A percentile compares a stretch with the other conserved stretches of the same genome.
Evolutionary conservation across 2,797 vertebrate species (phyloP).

Genomic region (Aselliscus stoliczkanus): DNA sequence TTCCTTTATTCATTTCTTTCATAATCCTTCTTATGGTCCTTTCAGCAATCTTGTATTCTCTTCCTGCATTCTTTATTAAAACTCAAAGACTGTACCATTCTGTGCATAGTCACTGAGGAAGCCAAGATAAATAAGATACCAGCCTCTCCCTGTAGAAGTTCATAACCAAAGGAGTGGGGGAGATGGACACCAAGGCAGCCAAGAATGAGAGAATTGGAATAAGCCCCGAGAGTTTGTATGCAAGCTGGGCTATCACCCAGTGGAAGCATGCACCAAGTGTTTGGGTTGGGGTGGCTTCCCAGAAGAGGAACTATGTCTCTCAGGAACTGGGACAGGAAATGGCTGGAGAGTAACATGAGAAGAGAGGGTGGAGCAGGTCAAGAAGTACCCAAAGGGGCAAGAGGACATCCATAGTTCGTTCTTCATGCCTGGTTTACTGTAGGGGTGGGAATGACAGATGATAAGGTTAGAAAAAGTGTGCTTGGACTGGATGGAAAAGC

Average conservation of each 20-base stretch:
- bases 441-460: background rate
- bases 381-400: fast-evolving
- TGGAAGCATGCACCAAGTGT: background rate
- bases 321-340: background rate
- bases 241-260: background rate
- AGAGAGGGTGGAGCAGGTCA: background rate
- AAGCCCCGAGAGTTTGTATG: background rate
- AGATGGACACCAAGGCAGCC: background rate
- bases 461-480: background rate
- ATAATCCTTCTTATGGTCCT: background rate
- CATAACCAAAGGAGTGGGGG: background rate
- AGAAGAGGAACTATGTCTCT: background rate
- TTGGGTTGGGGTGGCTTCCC: background rate
- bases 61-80: background rate
- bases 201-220: background rate
- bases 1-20: background rate
- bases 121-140: background rate
- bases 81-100: background rate
- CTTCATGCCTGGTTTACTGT: background rate
- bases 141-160: background rate
- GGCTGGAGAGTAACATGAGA: background rate
- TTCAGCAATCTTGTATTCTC: background rate
- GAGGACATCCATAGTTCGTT: background rate
- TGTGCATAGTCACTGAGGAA: background rate
- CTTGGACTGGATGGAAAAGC: background rate